phyloP scores from a whole-genome alignment of 1,140 invertebrate species.

The Colletes latitarsis region DNA sequence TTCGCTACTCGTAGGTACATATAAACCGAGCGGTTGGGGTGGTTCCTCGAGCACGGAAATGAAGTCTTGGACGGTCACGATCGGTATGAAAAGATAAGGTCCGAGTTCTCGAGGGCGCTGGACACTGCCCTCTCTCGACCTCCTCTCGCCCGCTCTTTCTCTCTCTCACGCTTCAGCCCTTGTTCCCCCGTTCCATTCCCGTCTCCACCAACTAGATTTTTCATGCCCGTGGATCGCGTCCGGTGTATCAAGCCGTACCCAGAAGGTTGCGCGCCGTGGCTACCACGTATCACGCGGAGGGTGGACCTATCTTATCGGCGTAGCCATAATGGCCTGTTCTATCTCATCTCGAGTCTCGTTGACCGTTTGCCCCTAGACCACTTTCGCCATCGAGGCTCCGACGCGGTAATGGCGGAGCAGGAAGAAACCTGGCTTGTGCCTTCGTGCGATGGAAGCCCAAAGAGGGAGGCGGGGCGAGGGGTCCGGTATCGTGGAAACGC shows the following conservation, averaged over 20 bases:
- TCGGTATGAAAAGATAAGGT: constrained; percentile 79
- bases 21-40: constrained; percentile 72
- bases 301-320: constrained; percentile 80
- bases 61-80: constrained; percentile 78
- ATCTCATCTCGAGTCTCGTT: constrained; percentile 77
- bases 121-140: constrained; percentile 53
- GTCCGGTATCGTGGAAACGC: constrained; percentile 58
- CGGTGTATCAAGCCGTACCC: constrained; percentile 75
- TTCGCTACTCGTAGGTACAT: constrained; percentile 69
- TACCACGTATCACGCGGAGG: constrained; percentile 66
- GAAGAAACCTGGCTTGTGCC: constrained; percentile 61
- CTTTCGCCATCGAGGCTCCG: constrained; percentile 63
- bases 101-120: constrained; percentile 66
- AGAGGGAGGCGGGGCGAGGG: constrained; percentile 11
- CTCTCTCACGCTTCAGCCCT: constrained; percentile 23
- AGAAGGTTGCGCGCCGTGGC: constrained; percentile 62
- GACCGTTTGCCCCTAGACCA: constrained; percentile 65
- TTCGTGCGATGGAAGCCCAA: constrained; percentile 3
- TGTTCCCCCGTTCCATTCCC: constrained; percentile 54
- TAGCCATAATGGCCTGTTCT: constrained; percentile 79
- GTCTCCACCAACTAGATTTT: constrained; percentile 74
- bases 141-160: constrained; percentile 17
- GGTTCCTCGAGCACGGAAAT: constrained; percentile 78
- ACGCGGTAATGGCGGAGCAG: constrained; percentile 58
- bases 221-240: constrained; percentile 77